Conservation (phyloP, 2,888 invertebrate species). For the Drosophila siamana region DNA sequence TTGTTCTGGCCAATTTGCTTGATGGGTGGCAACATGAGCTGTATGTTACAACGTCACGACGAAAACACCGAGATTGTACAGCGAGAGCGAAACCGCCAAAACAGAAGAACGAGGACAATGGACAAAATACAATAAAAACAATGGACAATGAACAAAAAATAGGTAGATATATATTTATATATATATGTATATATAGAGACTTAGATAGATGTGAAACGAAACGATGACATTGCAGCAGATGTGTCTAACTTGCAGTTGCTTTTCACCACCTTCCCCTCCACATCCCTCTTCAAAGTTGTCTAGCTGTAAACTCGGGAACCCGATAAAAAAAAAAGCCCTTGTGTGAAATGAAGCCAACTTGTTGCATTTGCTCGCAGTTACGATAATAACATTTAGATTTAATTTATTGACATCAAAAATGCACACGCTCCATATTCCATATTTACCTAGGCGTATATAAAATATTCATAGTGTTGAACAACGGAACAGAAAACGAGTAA, state of each 20-base stretch:
- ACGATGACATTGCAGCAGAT: slow-evolving; percentile 15
- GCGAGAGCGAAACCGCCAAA: slow-evolving; percentile 38
- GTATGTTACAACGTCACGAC: slow-evolving; percentile 20
- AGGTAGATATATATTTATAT: neutral
- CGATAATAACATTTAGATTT: slow-evolving; percentile 71
- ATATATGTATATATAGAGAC: too few species aligned
- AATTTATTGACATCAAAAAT: slow-evolving; percentile 78
- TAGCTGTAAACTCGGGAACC: neutral
- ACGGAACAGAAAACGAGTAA: slow-evolving; percentile 20
- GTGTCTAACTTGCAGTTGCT: slow-evolving; percentile 10
- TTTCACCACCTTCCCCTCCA: neutral
- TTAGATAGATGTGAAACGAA: too few species aligned
- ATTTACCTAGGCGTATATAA: slow-evolving; percentile 50
- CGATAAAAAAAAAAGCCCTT: too few species aligned
- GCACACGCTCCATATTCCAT: slow-evolving; percentile 63
- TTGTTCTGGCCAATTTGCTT: slow-evolving; percentile 68
- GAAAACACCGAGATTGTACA: slow-evolving; percentile 30
- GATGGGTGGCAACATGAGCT: slow-evolving; percentile 64
- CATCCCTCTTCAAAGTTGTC: neutral
- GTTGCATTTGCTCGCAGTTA: slow-evolving; percentile 6
- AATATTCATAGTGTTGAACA: slow-evolving; percentile 35
- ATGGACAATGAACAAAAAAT: slow-evolving; percentile 16
- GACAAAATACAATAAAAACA: slow-evolving; percentile 21
- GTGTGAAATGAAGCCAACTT: slow-evolving; percentile 1
- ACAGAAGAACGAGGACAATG: slow-evolving; percentile 27